phyloP scores from a whole-genome alignment of 2,113 vertebrate genomes.

The Salminus brasiliensis region DNA sequence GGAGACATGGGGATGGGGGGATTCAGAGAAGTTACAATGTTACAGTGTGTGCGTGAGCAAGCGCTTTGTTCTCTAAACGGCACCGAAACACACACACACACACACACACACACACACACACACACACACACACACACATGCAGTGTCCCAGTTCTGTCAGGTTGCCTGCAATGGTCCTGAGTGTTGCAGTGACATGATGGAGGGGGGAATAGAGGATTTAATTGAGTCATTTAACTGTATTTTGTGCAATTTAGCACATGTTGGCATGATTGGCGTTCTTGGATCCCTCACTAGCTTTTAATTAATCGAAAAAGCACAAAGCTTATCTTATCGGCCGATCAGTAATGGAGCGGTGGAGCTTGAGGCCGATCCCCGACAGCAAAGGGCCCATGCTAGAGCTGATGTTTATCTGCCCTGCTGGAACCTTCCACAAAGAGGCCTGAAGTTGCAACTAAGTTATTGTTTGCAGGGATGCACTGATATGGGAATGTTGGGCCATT shows the following conservation, averaged over 20 bases:
- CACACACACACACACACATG: neutral
- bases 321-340: slow-evolving; percentile 77
- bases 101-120: neutral
- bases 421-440: neutral
- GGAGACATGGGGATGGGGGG: neutral
- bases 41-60: neutral
- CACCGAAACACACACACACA: neutral
- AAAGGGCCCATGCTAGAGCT: neutral
- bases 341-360: slow-evolving; percentile 64
- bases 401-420: slow-evolving; percentile 39
- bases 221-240: slow-evolving; percentile 9
- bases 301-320: slow-evolving; percentile 72
- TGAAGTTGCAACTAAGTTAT: too few species aligned
- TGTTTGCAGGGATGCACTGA: too few species aligned
- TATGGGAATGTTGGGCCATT: too few species aligned
- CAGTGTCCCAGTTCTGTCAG: slow-evolving; percentile 47
- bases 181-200: neutral
- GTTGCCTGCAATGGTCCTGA: slow-evolving; percentile 21
- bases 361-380: slow-evolving; percentile 57
- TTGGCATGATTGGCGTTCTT: slow-evolving; percentile 19
- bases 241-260: neutral
- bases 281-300: slow-evolving; percentile 65
- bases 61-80: slow-evolving; percentile 22
- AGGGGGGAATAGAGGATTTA: neutral
- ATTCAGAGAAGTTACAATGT: neutral